Conservation (phyloP, 2,797 vertebrate species). For the Ciconia nigra region DNA sequence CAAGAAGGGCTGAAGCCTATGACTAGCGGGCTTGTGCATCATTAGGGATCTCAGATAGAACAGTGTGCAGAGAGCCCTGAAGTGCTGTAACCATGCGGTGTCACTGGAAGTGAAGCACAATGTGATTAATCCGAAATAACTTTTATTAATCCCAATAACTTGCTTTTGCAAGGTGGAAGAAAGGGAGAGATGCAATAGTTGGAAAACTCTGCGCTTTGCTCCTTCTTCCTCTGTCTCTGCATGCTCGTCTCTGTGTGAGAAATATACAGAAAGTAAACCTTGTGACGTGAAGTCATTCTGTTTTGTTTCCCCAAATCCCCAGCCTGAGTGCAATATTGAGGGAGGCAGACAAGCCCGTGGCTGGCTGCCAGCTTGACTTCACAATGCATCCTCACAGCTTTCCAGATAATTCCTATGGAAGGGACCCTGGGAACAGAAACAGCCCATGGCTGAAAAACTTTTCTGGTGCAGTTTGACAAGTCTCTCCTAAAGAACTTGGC, state of each 20-base stretch:
- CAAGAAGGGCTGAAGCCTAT: background rate
- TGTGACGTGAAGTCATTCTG: background rate
- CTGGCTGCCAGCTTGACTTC: background rate
- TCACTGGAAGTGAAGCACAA: background rate
- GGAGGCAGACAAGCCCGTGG: background rate
- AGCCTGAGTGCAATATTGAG: background rate
- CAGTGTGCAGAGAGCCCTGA: background rate
- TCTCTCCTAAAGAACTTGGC: background rate
- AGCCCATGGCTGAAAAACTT: background rate
- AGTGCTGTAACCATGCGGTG: background rate
- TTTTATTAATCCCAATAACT: no score
- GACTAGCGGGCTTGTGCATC: background rate
- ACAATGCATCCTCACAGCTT: background rate
- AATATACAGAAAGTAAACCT: background rate
- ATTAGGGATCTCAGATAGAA: background rate
- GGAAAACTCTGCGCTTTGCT: background rate
- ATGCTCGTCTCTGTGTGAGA: background rate
- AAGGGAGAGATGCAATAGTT: background rate
- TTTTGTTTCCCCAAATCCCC: background rate
- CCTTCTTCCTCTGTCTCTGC: background rate
- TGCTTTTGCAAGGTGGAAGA: background rate
- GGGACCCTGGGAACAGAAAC: background rate
- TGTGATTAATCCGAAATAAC: background rate
- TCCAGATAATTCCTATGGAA: background rate
- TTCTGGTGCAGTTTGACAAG: background rate